These are phyloP conservation scores for Helicoverpa zea DNA, from an alignment of 1,140 invertebrate species.

Conservation along the genomic window DNA sequence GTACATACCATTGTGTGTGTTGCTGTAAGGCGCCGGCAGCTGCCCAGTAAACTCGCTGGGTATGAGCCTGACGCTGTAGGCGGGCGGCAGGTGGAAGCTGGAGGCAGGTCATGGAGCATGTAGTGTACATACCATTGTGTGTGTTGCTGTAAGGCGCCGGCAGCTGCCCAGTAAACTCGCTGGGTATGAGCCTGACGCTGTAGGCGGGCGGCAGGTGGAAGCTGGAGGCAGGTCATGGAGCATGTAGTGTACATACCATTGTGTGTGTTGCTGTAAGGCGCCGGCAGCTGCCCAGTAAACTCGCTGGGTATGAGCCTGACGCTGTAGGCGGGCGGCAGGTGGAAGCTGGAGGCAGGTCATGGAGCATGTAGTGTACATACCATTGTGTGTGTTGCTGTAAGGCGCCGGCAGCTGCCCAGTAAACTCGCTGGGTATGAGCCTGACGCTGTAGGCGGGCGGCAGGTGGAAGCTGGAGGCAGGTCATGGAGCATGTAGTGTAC, in stretches of 20 bases:
- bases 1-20: constrained; percentile 63
- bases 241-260: constrained; percentile 82
- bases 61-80: constrained; percentile 94
- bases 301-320: constrained; percentile 97
- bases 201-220: constrained; percentile 97
- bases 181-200: constrained; percentile 95
- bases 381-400: constrained; percentile 88
- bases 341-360: constrained; percentile 93
- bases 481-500: background rate
- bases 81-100: constrained; percentile 97
- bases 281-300: constrained; percentile 97
- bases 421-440: constrained; percentile 97
- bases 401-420: constrained; percentile 96
- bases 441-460: constrained; percentile 93
- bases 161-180: constrained; percentile 97
- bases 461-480: constrained; percentile 96
- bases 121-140: constrained; percentile 84
- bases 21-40: constrained; percentile 92
- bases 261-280: constrained; percentile 88
- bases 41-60: constrained; percentile 97
- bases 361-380: constrained; percentile 53
- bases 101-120: constrained; percentile 84
- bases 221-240: constrained; percentile 88
- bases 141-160: constrained; percentile 91
- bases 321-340: constrained; percentile 94